Base-by-base conservation (phyloP, 2,888 invertebrate species). In the Noctuana brunneofusca region DNA sequence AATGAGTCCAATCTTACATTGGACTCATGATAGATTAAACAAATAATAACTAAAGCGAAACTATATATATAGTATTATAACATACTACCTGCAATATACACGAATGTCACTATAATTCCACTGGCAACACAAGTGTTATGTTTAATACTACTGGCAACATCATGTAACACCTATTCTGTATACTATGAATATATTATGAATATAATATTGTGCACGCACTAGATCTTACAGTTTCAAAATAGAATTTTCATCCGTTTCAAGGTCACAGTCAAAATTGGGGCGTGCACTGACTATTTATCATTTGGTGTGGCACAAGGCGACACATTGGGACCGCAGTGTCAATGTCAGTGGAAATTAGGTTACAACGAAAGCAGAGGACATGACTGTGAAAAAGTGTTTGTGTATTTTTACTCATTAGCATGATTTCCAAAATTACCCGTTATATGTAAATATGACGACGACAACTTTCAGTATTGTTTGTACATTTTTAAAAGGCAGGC, bases 321-420 rank as follows among this genome's bases (percentile, higher is more conserved):
- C 35, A 48, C 52, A 60, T 54, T 60, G 38, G 60, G 16, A 43
- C 60, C 41, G 41, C 63, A 59, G 59, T 66, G 66, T 66, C 66
- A 66, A 66, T 66, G 66, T 59, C 66, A 63, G 48, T 43, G 35
- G 57, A 63, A 66, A 66, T 59, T 64, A 64, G 66, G 64, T 64
- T 59, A 50, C 46, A 43, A 35, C 41, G 62, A 62, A 55, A 30
- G 48, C 54, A 32, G 4, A 55, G 20, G 57, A 54, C 54, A 52
- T 48, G 65, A 57, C n/a, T n/a, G 9, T 41, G 14, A 41, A 41
- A 41, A 41, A 41, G 14, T 16, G 16, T 41, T 41, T 41, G 41
- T 9, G 41, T 41, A 41, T 41, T 41, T 41, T 41, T 41, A 41
- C 41, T 16, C 41, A 41, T 41, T 41, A 41, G 16, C 41, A 41